Base-by-base conservation (phyloP, 2,797 vertebrate species). In the Melanotaenia parkinsoni region DNA sequence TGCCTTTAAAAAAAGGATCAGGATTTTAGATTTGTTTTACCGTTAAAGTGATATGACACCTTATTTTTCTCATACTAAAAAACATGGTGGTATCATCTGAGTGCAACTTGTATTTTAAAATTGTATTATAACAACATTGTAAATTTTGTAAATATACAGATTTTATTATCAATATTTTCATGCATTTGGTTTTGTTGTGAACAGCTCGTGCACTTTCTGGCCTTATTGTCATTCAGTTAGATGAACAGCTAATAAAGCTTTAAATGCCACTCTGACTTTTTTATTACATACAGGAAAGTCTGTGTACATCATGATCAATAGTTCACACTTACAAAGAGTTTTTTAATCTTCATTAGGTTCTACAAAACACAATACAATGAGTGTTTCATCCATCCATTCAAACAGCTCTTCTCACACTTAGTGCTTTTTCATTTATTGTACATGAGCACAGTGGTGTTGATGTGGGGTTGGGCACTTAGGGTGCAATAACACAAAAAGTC, bases 101-200 rank as follows among this genome's bases (percentile, higher is more conserved):
- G 4, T 18, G 59, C 40, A 61, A 20, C 4, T 30, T 12, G 9
- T 22, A 0, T 30, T 0, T 30, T 4, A 5, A 28, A 28, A 28
- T 18, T 20, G 11, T 16, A 51, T 62, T 26, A 63, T 30, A 24
- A n/a, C 9, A 7, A 0, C 40, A 5, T 10, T 84, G 75, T 80
- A 75, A 0, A 77, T 77, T 51, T 0, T 89, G 82, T 89, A 83
- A 75, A 53, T 83, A 72, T 8, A 67, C 4, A 86, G 53, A 72
- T 56, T 45, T 6, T 83, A 72, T 81, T 45, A 59, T 66, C 50
- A 2, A 37, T 37, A 58, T 26, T 7, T 10, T 2, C 5, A 20
- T 1, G 20, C 12, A 56, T 58, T 38, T 51, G 7, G 1, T 10
- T 35, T 35, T 10, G 9, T 35, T 35, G 8, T 35, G 33, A 10